Base-by-base conservation (phyloP, 2,888 invertebrate genomes). In the Leucoma salicis region DNA sequence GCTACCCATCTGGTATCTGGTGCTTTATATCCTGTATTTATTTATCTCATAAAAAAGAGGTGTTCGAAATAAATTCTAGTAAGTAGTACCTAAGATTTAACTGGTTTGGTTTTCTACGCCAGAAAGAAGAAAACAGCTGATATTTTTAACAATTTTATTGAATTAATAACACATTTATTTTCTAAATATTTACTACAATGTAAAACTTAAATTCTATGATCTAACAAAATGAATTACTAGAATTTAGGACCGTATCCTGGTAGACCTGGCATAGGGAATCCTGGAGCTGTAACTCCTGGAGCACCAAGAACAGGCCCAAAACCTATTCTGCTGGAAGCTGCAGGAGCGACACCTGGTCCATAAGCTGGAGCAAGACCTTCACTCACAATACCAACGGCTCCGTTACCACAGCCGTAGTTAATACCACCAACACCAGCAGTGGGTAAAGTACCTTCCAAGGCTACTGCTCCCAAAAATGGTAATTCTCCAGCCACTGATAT, bases 391-490 rank as follows among this genome's bases (percentile, higher is more conserved):
- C 46, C 55, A 14, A 54, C 42, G 10, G 24, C 28, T 0, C 46
- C 53, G 10, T 18, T 42, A 0, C 60, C 60, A 14, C 60, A 60
- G 6, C 53, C 58, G 5, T 61, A 71, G n/a, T 63, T 67, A n/a
- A 70, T 68, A 3, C 57, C 63, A 7, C 66, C 67, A 3, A 60
- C 53, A 0, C 74, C 76, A 42, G 54, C 58, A 7, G 66, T 54
- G 0, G 69, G 65, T 25, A 71, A 35, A 5, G 57, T 45, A 0
- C 75, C 76, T n/a, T 76, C 71, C 12, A 75, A 34, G 6, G 48
- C 64, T 12, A 74, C 70, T 27, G 70, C 61, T 6, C 69, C 65
- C 36, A 76, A 39, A 57, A 72, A 66, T 14, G 77, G 77, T 46
- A 76, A 46, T 29, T 70, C 54, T 3, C 77, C 77, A 13, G 49